Conservation (phyloP, 2,113 vertebrate species). For the Tetrax tetrax region DNA sequence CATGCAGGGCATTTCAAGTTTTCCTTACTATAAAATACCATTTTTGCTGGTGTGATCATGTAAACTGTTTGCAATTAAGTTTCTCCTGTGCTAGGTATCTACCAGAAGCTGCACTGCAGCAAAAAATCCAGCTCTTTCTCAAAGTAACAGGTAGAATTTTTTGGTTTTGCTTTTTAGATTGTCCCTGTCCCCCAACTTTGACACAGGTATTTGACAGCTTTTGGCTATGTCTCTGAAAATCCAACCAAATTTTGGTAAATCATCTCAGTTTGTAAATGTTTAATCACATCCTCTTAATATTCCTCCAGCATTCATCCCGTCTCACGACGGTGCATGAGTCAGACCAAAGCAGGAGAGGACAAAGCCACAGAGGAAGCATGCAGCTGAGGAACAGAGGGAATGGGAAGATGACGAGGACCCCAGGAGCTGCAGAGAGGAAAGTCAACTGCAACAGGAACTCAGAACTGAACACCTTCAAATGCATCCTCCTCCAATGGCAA, state of each 20-base stretch:
- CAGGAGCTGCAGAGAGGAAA: neutral
- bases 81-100: neutral
- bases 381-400: neutral
- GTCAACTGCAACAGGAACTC: neutral
- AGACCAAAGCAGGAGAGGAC: neutral
- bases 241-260: neutral
- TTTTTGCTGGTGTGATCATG: neutral
- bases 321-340: neutral
- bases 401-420: rapidly evolving
- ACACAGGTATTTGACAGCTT: neutral
- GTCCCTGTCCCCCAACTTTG: neutral
- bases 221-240: neutral
- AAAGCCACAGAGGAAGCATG: neutral
- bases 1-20: neutral
- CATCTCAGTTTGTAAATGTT: neutral
- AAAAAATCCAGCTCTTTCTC: neutral
- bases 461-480: neutral
- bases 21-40: neutral
- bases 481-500: neutral
- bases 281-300: neutral
- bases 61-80: neutral
- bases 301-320: neutral
- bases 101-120: neutral
- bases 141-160: neutral
- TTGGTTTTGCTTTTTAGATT: too few species aligned